Percentiles rank a stretch among this genome's conserved stretches.
Conservation (phyloP, 2,888 invertebrate genomes). For the Volucella bombylans region DNA sequence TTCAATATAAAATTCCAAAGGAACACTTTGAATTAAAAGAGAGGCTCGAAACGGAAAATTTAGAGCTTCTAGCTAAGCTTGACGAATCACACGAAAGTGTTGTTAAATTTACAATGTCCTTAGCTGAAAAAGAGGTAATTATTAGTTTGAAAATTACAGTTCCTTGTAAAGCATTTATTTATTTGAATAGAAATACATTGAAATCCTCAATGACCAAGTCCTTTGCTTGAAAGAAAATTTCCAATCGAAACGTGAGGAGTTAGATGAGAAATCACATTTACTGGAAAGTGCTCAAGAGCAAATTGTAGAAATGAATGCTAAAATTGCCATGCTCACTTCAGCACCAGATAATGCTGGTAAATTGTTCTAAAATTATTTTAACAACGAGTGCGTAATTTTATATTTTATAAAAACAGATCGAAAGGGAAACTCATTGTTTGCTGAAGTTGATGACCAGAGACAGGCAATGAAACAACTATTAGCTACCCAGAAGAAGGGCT, state of each 20-base stretch:
- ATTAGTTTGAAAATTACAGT: background rate
- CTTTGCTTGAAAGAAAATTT: slow-evolving; percentile 81
- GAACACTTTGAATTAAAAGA: slow-evolving; percentile 72
- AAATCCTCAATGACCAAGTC: slow-evolving; percentile 80
- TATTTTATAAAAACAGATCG: slow-evolving; percentile 82
- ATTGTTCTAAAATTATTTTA: slow-evolving; percentile 1
- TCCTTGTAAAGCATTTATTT: background rate
- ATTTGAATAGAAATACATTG: slow-evolving; percentile 78
- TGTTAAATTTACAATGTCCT: slow-evolving; percentile 76
- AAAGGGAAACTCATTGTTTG: slow-evolving; percentile 86
- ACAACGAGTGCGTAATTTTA: background rate
- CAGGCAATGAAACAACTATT: slow-evolving; percentile 86
- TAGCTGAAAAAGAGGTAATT: slow-evolving; percentile 80
- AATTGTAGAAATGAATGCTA: slow-evolving; percentile 79
- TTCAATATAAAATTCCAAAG: slow-evolving; percentile 50
- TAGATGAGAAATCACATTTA: slow-evolving; percentile 80
- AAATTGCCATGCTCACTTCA: slow-evolving; percentile 78
- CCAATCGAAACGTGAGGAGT: slow-evolving; percentile 79
- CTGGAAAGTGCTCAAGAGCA: slow-evolving; percentile 81
- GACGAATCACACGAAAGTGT: slow-evolving; percentile 78
- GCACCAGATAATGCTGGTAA: slow-evolving; percentile 79
- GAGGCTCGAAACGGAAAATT: slow-evolving; percentile 78
- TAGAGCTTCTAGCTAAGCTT: slow-evolving; percentile 78
- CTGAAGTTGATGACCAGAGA: slow-evolving; percentile 86
- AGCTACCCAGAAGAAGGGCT: slow-evolving; percentile 85